Conservation (phyloP, 2,888 invertebrate genomes). For the Hyppa rectilinea region DNA sequence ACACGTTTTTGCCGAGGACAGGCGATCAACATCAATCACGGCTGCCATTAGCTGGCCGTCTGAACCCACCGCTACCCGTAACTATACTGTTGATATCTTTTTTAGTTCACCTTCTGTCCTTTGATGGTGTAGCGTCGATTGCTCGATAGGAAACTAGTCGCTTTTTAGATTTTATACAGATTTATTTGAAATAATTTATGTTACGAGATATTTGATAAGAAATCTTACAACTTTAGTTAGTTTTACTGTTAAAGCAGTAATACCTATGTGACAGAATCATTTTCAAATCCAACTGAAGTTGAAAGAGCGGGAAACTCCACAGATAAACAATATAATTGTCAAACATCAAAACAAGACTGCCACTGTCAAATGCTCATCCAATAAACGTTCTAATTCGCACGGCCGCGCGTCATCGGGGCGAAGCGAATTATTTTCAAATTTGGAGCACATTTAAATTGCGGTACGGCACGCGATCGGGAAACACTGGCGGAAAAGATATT, state of each 20-base stretch:
- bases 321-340: conserved; percentile 25
- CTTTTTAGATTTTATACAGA: conserved; percentile 10
- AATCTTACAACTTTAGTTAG: background rate
- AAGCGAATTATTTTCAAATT: conserved; percentile 90
- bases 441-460: conserved; percentile 89
- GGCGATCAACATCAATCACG: conserved; percentile 70
- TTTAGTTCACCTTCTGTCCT: conserved; percentile 62
- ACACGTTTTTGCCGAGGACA: conserved; percentile 72
- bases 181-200: conserved; percentile 18
- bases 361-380: conserved; percentile 65
- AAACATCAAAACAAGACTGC: conserved; percentile 51
- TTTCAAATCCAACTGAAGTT: too few relatives aligned
- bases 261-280: conserved; percentile 2
- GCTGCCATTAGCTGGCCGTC: conserved; percentile 62
- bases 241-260: background rate
- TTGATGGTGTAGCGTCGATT: conserved; percentile 45
- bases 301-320: background rate
- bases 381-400: conserved; percentile 77
- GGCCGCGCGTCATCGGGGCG: conserved; percentile 70
- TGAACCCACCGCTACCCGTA: conserved; percentile 64
- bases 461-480: conserved; percentile 88
- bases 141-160: conserved; percentile 22
- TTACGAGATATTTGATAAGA: conserved; percentile 1
- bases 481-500: conserved; percentile 83
- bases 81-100: conserved; percentile 66